Conservation (phyloP, 2,797 vertebrate species). For the Forpus xanthops region DNA sequence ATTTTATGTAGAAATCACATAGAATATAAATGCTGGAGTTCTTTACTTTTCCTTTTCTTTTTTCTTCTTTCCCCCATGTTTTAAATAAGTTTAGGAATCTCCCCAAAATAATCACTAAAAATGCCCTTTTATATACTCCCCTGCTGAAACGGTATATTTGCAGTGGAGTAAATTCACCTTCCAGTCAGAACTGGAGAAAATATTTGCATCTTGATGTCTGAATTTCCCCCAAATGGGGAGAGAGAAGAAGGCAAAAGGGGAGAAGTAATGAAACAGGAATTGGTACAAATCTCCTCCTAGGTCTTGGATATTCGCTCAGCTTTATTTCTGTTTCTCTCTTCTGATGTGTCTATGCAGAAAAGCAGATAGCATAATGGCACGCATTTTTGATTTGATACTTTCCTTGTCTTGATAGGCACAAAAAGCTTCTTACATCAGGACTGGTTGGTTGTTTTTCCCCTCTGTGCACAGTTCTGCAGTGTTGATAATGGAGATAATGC, state of each 20-base stretch:
- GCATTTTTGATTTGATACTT: neutral
- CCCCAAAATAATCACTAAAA: rapidly evolving
- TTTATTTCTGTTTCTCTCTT: neutral
- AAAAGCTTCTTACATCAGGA: neutral
- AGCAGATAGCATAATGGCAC: neutral
- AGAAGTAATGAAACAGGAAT: neutral
- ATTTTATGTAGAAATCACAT: neutral
- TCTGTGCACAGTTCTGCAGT: neutral
- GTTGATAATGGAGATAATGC: neutral
- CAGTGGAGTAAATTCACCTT: neutral
- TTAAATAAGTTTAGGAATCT: neutral
- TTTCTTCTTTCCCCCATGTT: rapidly evolving
- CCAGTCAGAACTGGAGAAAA: neutral
- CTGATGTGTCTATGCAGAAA: neutral
- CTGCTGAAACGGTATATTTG: neutral
- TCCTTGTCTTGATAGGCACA: neutral
- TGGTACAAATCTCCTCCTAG: neutral
- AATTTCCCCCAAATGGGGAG: neutral
- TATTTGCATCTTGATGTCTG: neutral
- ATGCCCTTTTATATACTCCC: neutral
- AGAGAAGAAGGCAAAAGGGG: neutral
- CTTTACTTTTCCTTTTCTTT: neutral
- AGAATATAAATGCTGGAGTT: neutral
- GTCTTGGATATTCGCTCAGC: neutral
- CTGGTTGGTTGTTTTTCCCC: neutral